These are phyloP conservation scores for Aplysia californica DNA, from an alignment of 1,140 invertebrate species.

Conservation along the genomic window DNA sequence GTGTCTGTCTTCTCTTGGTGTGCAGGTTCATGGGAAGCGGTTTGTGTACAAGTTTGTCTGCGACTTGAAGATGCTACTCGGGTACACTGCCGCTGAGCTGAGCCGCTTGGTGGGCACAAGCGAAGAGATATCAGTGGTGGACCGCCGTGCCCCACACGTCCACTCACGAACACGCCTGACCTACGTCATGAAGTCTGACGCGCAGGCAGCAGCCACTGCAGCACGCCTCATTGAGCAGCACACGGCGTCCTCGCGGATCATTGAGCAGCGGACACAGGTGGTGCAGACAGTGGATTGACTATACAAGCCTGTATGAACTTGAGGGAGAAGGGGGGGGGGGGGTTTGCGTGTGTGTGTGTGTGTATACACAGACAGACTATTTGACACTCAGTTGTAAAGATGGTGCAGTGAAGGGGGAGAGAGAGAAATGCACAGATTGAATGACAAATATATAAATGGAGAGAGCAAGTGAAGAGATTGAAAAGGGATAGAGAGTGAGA, in stretches of 20 bases:
- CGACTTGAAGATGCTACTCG: slow-evolving; percentile 81
- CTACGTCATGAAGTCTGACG: slow-evolving; percentile 31
- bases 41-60: slow-evolving; percentile 98
- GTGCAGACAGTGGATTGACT: slow-evolving; percentile 35
- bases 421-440: not conserved
- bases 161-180: slow-evolving; percentile 42
- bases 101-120: slow-evolving; percentile 51
- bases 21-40: slow-evolving; percentile 81
- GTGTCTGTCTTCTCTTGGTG: too few relatives aligned
- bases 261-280: slow-evolving; percentile 34
- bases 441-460: not conserved
- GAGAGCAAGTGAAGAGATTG: not conserved
- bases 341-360: not conserved
- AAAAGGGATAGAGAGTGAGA: not conserved
- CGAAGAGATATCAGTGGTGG: slow-evolving; percentile 59
- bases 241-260: slow-evolving; percentile 20
- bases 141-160: slow-evolving; percentile 53
- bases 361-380: not conserved
- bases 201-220: slow-evolving; percentile 20
- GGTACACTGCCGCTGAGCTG: slow-evolving; percentile 61
- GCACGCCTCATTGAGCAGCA: slow-evolving; percentile 27
- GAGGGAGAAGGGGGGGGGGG: not conserved
- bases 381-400: not conserved
- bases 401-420: not conserved
- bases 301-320: not conserved